Evolutionary conservation across 2,797 vertebrate species (phyloP).

Genomic region (Ctenochaetus hawaiiensis): DNA sequence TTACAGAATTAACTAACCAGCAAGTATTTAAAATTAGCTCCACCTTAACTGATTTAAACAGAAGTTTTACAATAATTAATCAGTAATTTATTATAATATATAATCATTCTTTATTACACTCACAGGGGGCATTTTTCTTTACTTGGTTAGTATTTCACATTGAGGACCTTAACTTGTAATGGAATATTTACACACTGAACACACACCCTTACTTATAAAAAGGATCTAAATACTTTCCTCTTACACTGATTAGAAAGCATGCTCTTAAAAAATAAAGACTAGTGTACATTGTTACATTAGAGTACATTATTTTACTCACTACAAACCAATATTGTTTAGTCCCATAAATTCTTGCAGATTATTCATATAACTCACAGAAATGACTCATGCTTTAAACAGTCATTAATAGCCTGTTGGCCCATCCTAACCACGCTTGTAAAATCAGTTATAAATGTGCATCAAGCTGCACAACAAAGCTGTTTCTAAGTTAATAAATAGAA

Average conservation of each 20-base stretch:
- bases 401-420: not conserved
- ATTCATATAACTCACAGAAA: not conserved
- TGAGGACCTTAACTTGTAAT: not conserved
- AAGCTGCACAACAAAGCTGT: not conserved
- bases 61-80: not conserved
- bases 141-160: not conserved
- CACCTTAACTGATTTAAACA: not conserved
- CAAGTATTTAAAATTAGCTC: not conserved
- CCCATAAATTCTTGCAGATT: not conserved
- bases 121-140: not conserved
- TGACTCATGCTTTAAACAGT: constrained; percentile 2
- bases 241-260: not conserved
- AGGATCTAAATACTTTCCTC: not conserved
- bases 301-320: not conserved
- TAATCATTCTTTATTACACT: not conserved
- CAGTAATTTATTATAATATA: not conserved
- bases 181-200: not conserved
- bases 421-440: no score
- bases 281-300: not conserved
- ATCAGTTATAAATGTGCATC: no score
- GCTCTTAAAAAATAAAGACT: no score
- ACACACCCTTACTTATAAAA: not conserved
- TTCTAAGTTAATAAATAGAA: not conserved
- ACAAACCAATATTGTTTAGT: not conserved
- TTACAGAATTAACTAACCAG: no score